Evolutionary conservation across 2,113 vertebrate genomes (phyloP), one percentile per base, ranked within the genome.

Genomic region (Dunckerocampus dactyliophorus): DNA sequence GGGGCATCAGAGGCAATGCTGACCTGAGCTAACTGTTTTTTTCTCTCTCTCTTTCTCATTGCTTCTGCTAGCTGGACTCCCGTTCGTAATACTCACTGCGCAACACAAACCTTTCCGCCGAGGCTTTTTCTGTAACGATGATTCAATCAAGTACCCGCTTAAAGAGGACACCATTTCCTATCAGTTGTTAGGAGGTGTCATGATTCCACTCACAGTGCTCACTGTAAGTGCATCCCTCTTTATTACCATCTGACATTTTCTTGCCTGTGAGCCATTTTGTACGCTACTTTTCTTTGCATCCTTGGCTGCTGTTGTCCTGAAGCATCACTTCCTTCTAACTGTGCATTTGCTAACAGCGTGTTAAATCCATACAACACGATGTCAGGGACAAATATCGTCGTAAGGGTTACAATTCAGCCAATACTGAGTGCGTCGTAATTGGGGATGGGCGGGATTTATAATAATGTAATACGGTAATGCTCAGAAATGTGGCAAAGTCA

Each of bases 51-150:
- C 84, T 93, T 91, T 90, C 82, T 85, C 64, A 83, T 92, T 94
- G 88, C 90, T 84, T 93, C 92, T 92, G 92, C 87, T 93, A 99
- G 97, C 87, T 87, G 96, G 95, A 94, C 92, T 97, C 81, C 97
- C 95, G 84, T 96, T 96, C 91, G 91, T 90, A 90, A 94, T 96
- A 92, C 95, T 99, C 93, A 92, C 78, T 90, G 79, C 83, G 75
- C 88, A 76, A 79, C 93, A 94, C 90, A 86, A 76, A 77, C 91
- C 95, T 80, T 98, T 94, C 92, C 92, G 90, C 76, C 92, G 95
- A 83, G 97, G 97, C 90, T 87, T 96, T 92, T 99, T 95, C 97
- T 99, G 97, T 98, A 95, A 90, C 83, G 97, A 99, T 88, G 95
- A 96, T 82, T 92, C 97, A 71, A 94, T 99, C 95, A 92, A 89